phyloP scores from a whole-genome alignment of 2,888 invertebrate species.

The Andrena fulva region DNA sequence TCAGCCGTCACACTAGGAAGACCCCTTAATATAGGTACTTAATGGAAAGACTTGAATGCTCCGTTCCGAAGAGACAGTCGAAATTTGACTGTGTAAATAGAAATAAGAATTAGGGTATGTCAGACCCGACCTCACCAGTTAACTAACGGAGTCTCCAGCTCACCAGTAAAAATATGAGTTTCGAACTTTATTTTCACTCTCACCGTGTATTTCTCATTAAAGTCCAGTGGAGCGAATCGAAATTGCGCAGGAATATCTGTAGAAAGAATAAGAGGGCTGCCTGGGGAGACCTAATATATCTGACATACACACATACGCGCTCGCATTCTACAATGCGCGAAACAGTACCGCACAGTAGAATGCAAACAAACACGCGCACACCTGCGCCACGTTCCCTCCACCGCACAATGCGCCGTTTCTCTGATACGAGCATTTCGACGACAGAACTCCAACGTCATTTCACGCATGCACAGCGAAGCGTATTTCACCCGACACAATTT shows the following conservation, averaged over 20 bases:
- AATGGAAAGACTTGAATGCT: no score
- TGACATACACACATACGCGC: background rate
- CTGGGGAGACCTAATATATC: background rate
- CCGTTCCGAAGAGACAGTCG: no score
- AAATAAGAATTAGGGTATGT: no score
- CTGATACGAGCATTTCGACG: background rate
- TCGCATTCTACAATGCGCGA: background rate
- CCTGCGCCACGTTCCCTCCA: background rate
- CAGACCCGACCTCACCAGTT: no score
- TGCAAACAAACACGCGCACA: no score
- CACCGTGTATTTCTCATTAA: no score
- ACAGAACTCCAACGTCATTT: background rate
- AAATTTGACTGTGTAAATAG: no score
- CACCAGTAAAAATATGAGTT: no score
- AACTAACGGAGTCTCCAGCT: no score
- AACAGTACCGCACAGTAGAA: background rate
- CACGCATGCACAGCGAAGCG: background rate
- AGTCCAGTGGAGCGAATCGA: background rate
- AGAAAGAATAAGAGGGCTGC: background rate
- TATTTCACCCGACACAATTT: background rate
- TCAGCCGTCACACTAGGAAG: no score
- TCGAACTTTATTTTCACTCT: no score
- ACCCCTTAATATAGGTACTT: no score
- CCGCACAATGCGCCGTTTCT: background rate
- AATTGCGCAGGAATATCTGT: background rate